Base-by-base conservation (phyloP, 1,140 invertebrate genomes). In the Hesperophylax magnus region DNA sequence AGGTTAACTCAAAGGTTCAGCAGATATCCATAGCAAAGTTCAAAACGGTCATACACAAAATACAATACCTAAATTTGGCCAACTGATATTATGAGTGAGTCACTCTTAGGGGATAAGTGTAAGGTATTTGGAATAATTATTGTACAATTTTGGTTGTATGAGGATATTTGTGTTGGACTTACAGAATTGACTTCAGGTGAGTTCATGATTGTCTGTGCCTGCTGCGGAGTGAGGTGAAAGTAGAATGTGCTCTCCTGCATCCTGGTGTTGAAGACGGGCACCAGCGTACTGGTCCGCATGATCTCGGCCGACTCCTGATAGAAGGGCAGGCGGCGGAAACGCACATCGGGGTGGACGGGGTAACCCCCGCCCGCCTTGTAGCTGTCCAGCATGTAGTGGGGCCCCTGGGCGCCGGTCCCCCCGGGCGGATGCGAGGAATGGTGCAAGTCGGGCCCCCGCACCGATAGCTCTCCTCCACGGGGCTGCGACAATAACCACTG, bases 151-250 rank as follows among this genome's bases (percentile, higher is more conserved):
- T 39, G 34, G 34, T 39, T 39, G 34, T 9, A 8, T 39, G 34
- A 9, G 7, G 7, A 39, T 9, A 39, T 47, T 14, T 47, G 11
- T 47, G 11, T 47, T 14, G 11, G 8, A 81, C 76, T 65, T 53
- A 79, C 81, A 11, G 69, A 34, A 58, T 88, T 83, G 92, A 92
- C 86, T 94, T 94, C 75, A 94, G 89, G 82, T 94, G 94, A 84
- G 52, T 91, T 92, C 0, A 94, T 93, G 78, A 97, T 93, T 84
- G 96, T 93, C 58, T 92, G 93, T 8, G 96, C 95, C 88, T 97
- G 96, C 85, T 95, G 93, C 34, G 96, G 95, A 11, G 96, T 97
- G 17, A 98, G 88, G 86, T 96, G 95, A 88, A 97, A 98, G 71
- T 93, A 92, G 86, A 96, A 97, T 71, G 91, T 92, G 15, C 92